Evolutionary conservation across 1,140 invertebrate species (phyloP).

Genomic region (Ips typographus): DNA sequence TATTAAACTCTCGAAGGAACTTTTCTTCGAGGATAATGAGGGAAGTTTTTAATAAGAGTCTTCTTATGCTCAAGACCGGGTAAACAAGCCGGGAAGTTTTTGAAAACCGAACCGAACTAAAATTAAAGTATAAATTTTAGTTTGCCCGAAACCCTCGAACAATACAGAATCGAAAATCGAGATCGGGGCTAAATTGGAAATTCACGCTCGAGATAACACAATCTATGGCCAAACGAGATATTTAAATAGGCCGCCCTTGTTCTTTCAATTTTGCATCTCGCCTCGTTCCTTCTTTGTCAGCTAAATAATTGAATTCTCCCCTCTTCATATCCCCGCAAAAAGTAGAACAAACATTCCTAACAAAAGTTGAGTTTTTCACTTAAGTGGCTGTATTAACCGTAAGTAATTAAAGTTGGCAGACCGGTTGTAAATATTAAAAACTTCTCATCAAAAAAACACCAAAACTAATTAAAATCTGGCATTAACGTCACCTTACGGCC

Average conservation of each 20-base stretch:
- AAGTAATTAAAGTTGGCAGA: too few species aligned
- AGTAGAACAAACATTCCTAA: too few species aligned
- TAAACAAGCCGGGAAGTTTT: neutral
- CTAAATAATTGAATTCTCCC: slow-evolving; percentile 17
- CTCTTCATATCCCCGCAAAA: neutral
- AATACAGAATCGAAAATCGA: neutral
- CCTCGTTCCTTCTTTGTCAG: slow-evolving; percentile 14
- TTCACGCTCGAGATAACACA: slow-evolving; percentile 30
- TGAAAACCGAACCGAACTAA: too few species aligned
- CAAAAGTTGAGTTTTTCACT: too few species aligned
- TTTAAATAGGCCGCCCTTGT: slow-evolving; percentile 29
- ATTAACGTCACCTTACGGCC: slow-evolving; percentile 20
- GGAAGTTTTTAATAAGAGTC: slow-evolving; percentile 19
- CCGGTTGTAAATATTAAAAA: too few species aligned
- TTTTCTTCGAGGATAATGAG: slow-evolving; percentile 16
- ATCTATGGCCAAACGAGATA: slow-evolving; percentile 27
- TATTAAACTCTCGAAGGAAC: slow-evolving; percentile 18
- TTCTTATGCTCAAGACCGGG: neutral
- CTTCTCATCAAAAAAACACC: slow-evolving; percentile 15
- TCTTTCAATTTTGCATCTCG: slow-evolving; percentile 29
- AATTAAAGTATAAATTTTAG: slow-evolving; percentile 5
- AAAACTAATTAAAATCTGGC: slow-evolving; percentile 22
- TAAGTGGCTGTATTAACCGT: too few species aligned
- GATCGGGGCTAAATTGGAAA: slow-evolving; percentile 20
- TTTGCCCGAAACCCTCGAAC: neutral